phyloP scores from a whole-genome alignment of 37 sponge, comb jelly and placozoan genomes.

The Theonella swinhoei region DNA sequence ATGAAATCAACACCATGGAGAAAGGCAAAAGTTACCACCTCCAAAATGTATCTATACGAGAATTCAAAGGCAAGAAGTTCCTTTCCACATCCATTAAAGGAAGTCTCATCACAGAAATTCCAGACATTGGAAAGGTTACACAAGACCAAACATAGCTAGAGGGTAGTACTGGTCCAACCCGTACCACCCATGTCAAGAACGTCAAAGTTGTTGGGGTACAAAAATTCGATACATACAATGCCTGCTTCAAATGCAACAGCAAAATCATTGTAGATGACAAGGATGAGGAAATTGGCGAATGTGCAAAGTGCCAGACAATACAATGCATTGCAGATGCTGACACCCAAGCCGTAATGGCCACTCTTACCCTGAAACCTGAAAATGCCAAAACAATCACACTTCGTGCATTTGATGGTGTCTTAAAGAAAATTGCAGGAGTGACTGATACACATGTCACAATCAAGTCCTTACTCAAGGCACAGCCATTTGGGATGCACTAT shows the following conservation, averaged over 20 bases:
- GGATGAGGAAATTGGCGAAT: constrained; percentile 9
- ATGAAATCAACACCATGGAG: neutral
- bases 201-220: constrained; percentile 11
- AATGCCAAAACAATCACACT: neutral
- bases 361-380: neutral
- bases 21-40: neutral
- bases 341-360: neutral
- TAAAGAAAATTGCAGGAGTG: neutral
- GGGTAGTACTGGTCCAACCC: neutral
- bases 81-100: neutral
- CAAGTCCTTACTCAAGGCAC: neutral
- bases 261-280: neutral
- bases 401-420: too few relatives aligned
- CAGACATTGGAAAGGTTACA: neutral
- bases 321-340: neutral
- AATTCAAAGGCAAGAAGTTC: neutral
- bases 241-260: constrained; percentile 13
- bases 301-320: constrained; percentile 4
- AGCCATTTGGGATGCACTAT: neutral
- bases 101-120: neutral
- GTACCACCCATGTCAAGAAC: neutral
- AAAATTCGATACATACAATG: neutral
- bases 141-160: neutral
- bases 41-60: neutral
- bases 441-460: neutral